These are phyloP conservation scores for Cotesia vestalis DNA, from an alignment of 1,140 invertebrate genomes.

Conservation along the genomic window DNA sequence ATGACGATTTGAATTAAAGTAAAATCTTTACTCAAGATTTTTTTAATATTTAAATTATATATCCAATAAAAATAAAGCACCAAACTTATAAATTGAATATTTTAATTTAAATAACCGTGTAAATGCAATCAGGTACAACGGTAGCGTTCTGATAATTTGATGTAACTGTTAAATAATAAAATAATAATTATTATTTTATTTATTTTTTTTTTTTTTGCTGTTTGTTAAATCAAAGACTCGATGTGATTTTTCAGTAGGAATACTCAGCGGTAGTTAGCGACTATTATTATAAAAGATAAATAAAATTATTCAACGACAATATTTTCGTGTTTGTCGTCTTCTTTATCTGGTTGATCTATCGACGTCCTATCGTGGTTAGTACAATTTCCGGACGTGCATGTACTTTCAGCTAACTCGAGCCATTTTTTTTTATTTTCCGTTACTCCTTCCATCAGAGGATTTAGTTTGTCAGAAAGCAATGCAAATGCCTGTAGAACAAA, in stretches of 20 bases:
- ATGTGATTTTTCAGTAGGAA: constrained; percentile 9
- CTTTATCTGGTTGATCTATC: constrained; percentile 14
- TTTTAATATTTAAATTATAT: no score
- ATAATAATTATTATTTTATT: constrained; percentile 9
- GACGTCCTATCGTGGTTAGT: constrained; percentile 60
- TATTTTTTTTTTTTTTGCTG: neutral
- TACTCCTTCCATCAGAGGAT: constrained; percentile 86
- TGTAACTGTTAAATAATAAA: constrained; percentile 6
- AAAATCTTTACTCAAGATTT: no score
- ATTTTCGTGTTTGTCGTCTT: constrained; percentile 7
- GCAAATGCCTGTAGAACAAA: constrained; percentile 78
- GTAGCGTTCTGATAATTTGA: constrained; percentile 26
- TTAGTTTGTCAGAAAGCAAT: constrained; percentile 77
- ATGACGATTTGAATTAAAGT: no score
- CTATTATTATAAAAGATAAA: neutral
- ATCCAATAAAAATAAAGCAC: neutral
- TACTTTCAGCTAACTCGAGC: constrained; percentile 75
- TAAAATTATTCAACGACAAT: constrained; percentile 15
- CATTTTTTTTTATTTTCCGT: constrained; percentile 83
- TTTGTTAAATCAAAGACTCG: constrained; percentile 9
- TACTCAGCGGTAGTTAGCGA: constrained; percentile 23
- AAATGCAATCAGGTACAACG: constrained; percentile 39
- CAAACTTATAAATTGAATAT: constrained; percentile 12
- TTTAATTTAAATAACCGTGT: constrained; percentile 23
- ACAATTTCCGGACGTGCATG: constrained; percentile 50